A percentile compares a stretch with the other conserved stretches of the same genome.
Evolutionary conservation across 2,888 invertebrate genomes (phyloP).

Genomic region (Macrosiphum euphorbiae): DNA sequence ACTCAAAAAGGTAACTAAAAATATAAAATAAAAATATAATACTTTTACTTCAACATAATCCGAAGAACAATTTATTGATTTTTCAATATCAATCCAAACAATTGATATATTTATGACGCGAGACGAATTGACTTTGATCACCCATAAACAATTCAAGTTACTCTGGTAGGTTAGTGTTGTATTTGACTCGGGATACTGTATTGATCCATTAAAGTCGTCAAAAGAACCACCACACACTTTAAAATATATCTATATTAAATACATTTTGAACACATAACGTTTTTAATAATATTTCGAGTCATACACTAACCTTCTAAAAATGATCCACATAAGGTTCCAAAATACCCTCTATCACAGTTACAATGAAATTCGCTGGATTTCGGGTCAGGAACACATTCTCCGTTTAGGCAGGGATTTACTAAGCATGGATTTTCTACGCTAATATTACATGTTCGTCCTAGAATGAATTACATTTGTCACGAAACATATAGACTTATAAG

Average conservation of each 20-base stretch:
- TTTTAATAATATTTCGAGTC: not conserved
- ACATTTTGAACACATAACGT: not conserved
- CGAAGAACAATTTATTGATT: constrained; percentile 76
- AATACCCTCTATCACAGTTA: not conserved
- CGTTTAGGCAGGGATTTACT: constrained; percentile 11
- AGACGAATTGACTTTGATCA: constrained; percentile 77
- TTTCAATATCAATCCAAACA: constrained; percentile 81
- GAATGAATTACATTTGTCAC: not conserved
- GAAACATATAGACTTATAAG: not conserved
- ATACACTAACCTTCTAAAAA: not conserved
- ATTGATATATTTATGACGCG: constrained; percentile 87
- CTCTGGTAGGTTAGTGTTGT: constrained; percentile 72
- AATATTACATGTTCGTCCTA: constrained; percentile 35
- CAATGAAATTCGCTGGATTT: not conserved
- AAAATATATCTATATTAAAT: not conserved
- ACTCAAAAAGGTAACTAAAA: not conserved
- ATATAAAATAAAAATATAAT: not conserved
- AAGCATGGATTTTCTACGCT: not conserved
- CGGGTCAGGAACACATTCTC: not conserved
- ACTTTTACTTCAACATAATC: constrained; percentile 78
- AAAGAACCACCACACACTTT: constrained; percentile 42
- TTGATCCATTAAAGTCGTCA: not conserved
- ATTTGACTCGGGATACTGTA: constrained; percentile 37
- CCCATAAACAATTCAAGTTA: constrained; percentile 84
- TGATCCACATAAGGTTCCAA: constrained; percentile 5